Evolutionary conservation across 1,140 invertebrate species (phyloP).

Genomic region (Apis laboriosa): DNA sequence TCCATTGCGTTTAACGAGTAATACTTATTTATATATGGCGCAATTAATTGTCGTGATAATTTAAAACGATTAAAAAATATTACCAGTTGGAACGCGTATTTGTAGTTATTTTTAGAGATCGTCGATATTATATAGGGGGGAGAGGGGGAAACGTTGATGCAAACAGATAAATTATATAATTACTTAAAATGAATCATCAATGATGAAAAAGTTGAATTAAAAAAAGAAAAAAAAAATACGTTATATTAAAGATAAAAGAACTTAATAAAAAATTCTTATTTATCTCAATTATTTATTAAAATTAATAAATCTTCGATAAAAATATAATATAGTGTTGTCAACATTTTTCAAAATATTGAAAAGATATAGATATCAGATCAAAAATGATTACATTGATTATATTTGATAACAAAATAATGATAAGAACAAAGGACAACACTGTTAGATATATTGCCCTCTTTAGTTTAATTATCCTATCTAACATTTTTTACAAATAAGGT

Average conservation of each 20-base stretch:
- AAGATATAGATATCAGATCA: too few relatives aligned
- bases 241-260: neutral
- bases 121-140: neutral
- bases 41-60: conserved; percentile 3
- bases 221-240: neutral
- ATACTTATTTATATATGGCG: neutral
- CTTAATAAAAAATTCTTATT: conserved; percentile 13
- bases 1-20: neutral
- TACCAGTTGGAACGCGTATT: neutral
- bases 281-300: conserved; percentile 44
- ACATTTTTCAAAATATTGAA: neutral
- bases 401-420: too few relatives aligned
- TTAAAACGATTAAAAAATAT: neutral
- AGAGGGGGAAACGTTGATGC: neutral
- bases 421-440: neutral
- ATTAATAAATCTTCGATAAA: conserved; percentile 9
- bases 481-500: too few relatives aligned
- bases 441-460: neutral
- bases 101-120: conserved; percentile 4
- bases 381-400: too few relatives aligned
- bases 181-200: neutral
- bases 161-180: neutral
- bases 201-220: neutral
- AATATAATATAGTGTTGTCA: neutral
- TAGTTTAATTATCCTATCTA: too few relatives aligned